Conservation (phyloP, 2,888 invertebrate species). For the Empis stercorea region DNA sequence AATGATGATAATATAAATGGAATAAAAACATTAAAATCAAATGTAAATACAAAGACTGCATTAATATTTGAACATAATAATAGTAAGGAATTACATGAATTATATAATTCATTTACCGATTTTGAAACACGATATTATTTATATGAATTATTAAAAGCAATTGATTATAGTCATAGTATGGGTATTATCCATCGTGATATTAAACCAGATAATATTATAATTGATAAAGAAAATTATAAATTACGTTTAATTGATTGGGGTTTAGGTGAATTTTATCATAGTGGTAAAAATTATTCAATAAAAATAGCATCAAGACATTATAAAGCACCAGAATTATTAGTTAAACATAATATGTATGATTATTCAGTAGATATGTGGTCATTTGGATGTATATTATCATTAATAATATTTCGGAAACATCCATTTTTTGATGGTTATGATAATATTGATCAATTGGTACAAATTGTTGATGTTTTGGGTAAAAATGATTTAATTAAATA, state of each 20-base stretch:
- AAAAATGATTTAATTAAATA: conserved; percentile 96
- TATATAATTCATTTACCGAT: conserved; percentile 95
- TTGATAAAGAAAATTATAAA: conserved; percentile 95
- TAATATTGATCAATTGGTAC: conserved; percentile 94
- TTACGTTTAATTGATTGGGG: conserved; percentile 97
- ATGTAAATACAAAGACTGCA: conserved; percentile 91
- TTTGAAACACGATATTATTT: conserved; percentile 96
- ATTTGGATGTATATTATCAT: conserved; percentile 95
- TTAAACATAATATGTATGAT: conserved; percentile 98
- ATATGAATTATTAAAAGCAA: conserved; percentile 88
- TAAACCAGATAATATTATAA: conserved; percentile 57
- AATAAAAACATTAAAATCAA: conserved; percentile 51
- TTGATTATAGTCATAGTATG: conserved; percentile 98
- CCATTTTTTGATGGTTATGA: conserved; percentile 99
- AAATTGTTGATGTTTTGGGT: conserved; percentile 94
- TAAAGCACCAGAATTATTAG: conserved; percentile 83
- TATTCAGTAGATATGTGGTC: conserved; percentile 99
- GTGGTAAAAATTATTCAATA: conserved; percentile 96
- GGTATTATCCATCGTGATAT: conserved; percentile 94
- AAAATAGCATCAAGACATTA: conserved; percentile 96
- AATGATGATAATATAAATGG: too few relatives aligned
- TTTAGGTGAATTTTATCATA: conserved; percentile 95
- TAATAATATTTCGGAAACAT: conserved; percentile 98
- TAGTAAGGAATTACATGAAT: conserved; percentile 97
- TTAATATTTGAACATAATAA: conserved; percentile 98